Conservation (phyloP, 2,888 invertebrate species). For the Horisme vitalbata region DNA sequence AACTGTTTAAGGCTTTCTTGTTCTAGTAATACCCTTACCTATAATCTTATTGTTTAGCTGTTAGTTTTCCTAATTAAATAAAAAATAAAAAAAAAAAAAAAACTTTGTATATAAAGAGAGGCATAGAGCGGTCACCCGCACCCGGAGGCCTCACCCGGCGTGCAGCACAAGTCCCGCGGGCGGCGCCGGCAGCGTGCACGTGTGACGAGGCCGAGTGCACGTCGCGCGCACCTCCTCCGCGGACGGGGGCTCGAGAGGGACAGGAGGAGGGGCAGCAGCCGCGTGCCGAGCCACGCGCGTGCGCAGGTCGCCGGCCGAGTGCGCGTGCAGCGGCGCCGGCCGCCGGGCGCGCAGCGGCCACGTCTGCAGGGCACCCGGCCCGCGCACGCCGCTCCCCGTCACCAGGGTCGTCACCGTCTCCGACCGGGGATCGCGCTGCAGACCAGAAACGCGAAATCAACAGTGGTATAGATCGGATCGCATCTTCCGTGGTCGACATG, state of each 20-base stretch:
- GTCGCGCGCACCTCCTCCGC: slow-evolving; percentile 48
- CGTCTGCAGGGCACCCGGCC: slow-evolving; percentile 37
- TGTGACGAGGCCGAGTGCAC: slow-evolving; percentile 42
- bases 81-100: neutral
- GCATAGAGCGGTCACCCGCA: too few species aligned
- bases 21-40: too few species aligned
- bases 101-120: too few species aligned
- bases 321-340: slow-evolving; percentile 36
- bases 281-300: slow-evolving; percentile 29
- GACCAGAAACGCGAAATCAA: too few species aligned
- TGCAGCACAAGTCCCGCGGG: slow-evolving; percentile 49
- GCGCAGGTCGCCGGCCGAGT: slow-evolving; percentile 27
- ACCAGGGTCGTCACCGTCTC: slow-evolving; percentile 24
- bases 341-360: slow-evolving; percentile 44
- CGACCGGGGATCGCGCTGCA: slow-evolving; percentile 14
- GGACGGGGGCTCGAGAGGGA: slow-evolving; percentile 26
- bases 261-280: slow-evolving; percentile 31
- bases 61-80: neutral
- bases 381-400: slow-evolving; percentile 36
- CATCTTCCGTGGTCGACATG: too few species aligned
- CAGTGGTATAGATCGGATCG: too few species aligned
- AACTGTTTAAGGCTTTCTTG: too few species aligned
- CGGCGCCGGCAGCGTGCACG: slow-evolving; percentile 32
- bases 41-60: too few species aligned
- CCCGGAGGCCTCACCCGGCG: slow-evolving; percentile 35